These are phyloP conservation scores for Leptogaster cylindrica DNA, from an alignment of 2,888 invertebrate species.

Conservation along the genomic window DNA sequence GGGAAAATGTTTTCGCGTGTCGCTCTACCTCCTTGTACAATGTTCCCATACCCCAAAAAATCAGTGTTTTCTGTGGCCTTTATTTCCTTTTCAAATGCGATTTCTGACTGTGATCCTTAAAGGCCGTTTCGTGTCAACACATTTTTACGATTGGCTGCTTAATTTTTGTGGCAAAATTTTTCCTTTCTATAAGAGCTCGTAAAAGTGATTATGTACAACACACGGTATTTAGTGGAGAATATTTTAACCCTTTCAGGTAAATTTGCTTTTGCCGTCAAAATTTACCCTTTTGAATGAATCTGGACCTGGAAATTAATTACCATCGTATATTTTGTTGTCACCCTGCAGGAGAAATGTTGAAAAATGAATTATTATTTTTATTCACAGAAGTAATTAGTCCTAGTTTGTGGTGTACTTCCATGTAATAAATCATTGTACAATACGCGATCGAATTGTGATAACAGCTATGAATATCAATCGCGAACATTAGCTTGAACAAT, in stretches of 20 bases:
- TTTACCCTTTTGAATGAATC: too few species aligned
- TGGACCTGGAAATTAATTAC: too few species aligned
- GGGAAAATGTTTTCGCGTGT: slow-evolving; percentile 47
- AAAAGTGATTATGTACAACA: slow-evolving; percentile 35
- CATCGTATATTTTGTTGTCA: too few species aligned
- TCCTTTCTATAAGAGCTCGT: slow-evolving; percentile 10
- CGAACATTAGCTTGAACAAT: too few species aligned
- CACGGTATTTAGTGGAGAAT: slow-evolving; percentile 27
- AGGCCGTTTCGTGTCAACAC: slow-evolving; percentile 42
- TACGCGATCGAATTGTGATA: too few species aligned
- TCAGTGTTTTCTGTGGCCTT: too few species aligned
- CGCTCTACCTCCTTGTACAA: slow-evolving; percentile 16
- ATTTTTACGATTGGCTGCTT: slow-evolving; percentile 23
- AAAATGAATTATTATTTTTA: too few species aligned
- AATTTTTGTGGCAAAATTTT: slow-evolving; percentile 16
- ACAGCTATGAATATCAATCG: too few species aligned
- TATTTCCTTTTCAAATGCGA: slow-evolving; percentile 8
- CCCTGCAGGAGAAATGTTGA: too few species aligned
- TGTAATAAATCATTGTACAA: too few species aligned
- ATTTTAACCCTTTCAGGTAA: slow-evolving; percentile 33
- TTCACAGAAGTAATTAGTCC: too few species aligned
- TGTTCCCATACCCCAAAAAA: neutral
- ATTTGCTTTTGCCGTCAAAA: slow-evolving; percentile 16
- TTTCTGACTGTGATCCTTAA: slow-evolving; percentile 6
- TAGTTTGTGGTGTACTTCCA: too few species aligned